Conservation (phyloP, 2,113 vertebrate species). For the Felis catus region F.catus_Fca126_mat1.0 CM031425.1:36372001-36372500, state of each 20-base stretch:
- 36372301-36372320: background rate
- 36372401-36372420: background rate
- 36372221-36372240: background rate
- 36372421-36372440: background rate
- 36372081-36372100: background rate
- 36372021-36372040: background rate
- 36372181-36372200: background rate
- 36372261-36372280: background rate
- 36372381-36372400: background rate
- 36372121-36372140: background rate
- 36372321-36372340: background rate
- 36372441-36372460: background rate
- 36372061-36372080: background rate
- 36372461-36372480: background rate
- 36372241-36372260: background rate
- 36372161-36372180: conserved; percentile 24
- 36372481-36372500: background rate
- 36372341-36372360: background rate
- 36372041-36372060: background rate
- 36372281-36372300: background rate
- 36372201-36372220: background rate
- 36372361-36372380: background rate
- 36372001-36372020: background rate
- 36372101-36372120: background rate
- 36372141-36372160: background rate